phyloP scores from a whole-genome alignment of 1,140 invertebrate species.

The Leucophenga varia region DNA sequence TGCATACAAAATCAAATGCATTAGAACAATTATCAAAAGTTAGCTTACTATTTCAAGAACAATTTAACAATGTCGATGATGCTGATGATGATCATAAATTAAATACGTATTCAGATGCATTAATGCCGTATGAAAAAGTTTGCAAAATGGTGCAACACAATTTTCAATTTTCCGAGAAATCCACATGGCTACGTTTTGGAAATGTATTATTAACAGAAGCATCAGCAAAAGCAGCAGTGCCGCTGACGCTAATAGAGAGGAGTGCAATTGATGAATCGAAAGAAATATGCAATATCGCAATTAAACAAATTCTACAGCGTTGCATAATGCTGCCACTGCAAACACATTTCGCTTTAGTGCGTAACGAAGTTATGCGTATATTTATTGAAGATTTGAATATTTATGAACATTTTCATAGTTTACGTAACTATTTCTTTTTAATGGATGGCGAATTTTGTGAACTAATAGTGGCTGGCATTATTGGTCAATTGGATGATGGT shows the following conservation, averaged over 20 bases:
- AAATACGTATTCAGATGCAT: too few relatives aligned
- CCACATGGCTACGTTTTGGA: not conserved
- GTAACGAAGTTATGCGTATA: slow-evolving; percentile 70
- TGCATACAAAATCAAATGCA: too few relatives aligned
- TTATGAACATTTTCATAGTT: slow-evolving; percentile 68
- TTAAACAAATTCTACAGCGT: slow-evolving; percentile 66
- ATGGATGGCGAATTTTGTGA: slow-evolving; percentile 75
- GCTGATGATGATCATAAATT: not conserved
- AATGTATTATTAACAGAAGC: not conserved
- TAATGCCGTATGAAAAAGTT: not conserved
- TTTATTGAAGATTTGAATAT: slow-evolving; percentile 68
- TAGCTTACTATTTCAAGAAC: too few relatives aligned
- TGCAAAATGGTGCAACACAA: slow-evolving; percentile 5
- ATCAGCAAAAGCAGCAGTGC: slow-evolving; percentile 10
- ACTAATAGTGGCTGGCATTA: slow-evolving; percentile 67
- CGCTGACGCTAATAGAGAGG: too few relatives aligned
- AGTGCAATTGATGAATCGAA: not conserved
- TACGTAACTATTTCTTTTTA: slow-evolving; percentile 74
- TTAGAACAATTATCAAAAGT: too few relatives aligned
- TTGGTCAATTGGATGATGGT: slow-evolving; percentile 64
- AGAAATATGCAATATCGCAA: slow-evolving; percentile 58
- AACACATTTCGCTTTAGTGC: slow-evolving; percentile 68
- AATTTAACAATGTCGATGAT: not conserved
- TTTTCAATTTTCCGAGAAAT: slow-evolving; percentile 10
- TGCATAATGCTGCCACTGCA: slow-evolving; percentile 68